These are phyloP conservation scores for Trididemnum clinides DNA, from an alignment of 23 tunicate species.

Conservation along the genomic window DNA sequence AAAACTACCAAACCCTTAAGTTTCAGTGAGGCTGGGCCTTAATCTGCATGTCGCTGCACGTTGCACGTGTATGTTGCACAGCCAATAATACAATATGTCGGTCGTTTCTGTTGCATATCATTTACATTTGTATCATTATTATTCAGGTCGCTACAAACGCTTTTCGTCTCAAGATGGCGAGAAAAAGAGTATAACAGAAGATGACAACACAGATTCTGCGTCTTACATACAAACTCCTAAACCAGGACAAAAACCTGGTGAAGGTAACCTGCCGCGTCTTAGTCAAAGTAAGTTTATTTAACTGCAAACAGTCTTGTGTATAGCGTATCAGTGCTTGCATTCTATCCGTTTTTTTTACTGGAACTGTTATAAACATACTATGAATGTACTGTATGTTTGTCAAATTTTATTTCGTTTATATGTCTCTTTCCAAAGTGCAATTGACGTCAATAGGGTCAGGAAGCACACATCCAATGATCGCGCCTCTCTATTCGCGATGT, in stretches of 20 bases:
- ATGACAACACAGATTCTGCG: conserved; percentile 48
- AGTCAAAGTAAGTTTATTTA: conserved; percentile 46
- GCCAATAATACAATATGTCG: too few relatives aligned
- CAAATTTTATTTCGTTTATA: neutral
- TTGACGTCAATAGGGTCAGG: too few relatives aligned
- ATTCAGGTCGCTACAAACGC: neutral
- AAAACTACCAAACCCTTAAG: too few relatives aligned
- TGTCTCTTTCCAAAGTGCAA: too few relatives aligned
- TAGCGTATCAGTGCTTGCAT: neutral
- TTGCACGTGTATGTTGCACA: too few relatives aligned
- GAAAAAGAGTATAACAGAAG: conserved; percentile 37
- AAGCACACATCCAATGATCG: too few relatives aligned
- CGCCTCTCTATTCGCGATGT: too few relatives aligned
- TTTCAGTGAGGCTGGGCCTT: too few relatives aligned
- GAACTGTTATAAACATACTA: neutral
- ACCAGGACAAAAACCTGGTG: conserved; percentile 30
- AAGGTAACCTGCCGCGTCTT: conserved; percentile 30
- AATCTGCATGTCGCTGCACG: too few relatives aligned
- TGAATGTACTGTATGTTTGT: neutral
- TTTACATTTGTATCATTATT: neutral
- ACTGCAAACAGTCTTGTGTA: neutral
- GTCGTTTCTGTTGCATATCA: too few relatives aligned
- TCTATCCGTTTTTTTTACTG: neutral
- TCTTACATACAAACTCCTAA: conserved; percentile 84
- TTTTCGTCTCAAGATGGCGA: conserved; percentile 28